Evolutionary conservation across 1,140 invertebrate genomes (phyloP).

Genomic region (Homalodisca vitripennis): DNA sequence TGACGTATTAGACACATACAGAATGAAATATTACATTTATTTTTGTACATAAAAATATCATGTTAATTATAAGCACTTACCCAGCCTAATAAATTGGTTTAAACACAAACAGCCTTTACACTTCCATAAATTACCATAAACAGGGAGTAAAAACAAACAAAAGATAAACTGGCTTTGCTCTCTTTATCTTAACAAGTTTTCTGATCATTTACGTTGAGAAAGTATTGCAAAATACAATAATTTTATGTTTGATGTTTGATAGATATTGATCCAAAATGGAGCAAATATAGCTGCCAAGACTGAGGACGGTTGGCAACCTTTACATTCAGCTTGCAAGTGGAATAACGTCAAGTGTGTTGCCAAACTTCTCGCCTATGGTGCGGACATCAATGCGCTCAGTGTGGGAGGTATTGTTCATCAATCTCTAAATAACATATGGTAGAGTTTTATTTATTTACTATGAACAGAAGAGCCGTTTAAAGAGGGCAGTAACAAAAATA

Average conservation of each 20-base stretch:
- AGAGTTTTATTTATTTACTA: too few species aligned
- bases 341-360: slow-evolving; percentile 75
- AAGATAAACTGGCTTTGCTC: not conserved
- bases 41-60: too few species aligned
- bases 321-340: slow-evolving; percentile 93
- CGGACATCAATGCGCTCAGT: slow-evolving; percentile 82
- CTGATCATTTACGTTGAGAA: not conserved
- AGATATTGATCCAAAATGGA: slow-evolving; percentile 67
- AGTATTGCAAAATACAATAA: not conserved
- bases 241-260: slow-evolving; percentile 34
- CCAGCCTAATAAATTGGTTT: too few species aligned
- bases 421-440: too few species aligned
- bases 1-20: too few species aligned
- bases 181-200: not conserved
- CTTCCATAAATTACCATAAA: too few species aligned
- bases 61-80: too few species aligned
- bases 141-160: too few species aligned
- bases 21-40: too few species aligned
- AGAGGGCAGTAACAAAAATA: too few species aligned
- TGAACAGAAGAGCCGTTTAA: too few species aligned
- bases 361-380: slow-evolving; percentile 77
- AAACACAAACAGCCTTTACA: too few species aligned
- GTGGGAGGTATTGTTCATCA: slow-evolving; percentile 82
- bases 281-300: slow-evolving; percentile 77
- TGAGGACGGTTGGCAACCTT: slow-evolving; percentile 84